Percentiles rank a stretch among this genome's conserved stretches.
Conservation (phyloP, 1,140 invertebrate genomes). For the Rhopalosiphum padi region DNA sequence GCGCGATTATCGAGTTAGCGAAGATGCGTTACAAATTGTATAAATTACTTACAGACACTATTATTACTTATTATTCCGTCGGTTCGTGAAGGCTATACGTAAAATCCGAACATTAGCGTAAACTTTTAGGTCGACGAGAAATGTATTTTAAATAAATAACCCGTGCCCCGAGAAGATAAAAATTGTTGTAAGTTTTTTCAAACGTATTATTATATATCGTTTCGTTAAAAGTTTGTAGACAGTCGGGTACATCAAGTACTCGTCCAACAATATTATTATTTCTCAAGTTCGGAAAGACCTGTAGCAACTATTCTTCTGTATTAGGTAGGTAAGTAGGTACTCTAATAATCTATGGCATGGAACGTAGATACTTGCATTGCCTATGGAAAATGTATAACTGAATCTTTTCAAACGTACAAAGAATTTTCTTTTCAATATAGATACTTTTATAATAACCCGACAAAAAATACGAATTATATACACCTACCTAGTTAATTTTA, state of each 20-base stretch:
- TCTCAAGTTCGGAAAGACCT: background rate
- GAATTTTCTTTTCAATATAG: background rate
- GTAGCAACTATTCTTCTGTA: background rate
- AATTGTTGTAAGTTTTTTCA: background rate
- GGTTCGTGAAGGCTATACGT: background rate
- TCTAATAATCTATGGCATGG: background rate
- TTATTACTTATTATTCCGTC: background rate
- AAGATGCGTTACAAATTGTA: background rate
- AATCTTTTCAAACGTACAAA: background rate
- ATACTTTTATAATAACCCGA: background rate
- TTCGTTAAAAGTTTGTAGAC: no score
- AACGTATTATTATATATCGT: background rate
- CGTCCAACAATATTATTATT: background rate
- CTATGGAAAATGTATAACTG: background rate
- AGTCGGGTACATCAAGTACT: no score
- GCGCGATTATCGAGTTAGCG: background rate
- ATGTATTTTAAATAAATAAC: background rate
- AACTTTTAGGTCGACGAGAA: background rate
- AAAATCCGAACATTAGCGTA: background rate
- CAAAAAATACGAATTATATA: background rate
- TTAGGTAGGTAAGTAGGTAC: no score
- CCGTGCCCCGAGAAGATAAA: background rate
- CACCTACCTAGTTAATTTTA: no score
- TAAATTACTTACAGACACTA: background rate
- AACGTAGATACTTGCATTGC: background rate